These are phyloP conservation scores for Glossophaga mutica DNA, from an alignment of 2,797 vertebrate species.

Conservation along the genomic window DNA sequence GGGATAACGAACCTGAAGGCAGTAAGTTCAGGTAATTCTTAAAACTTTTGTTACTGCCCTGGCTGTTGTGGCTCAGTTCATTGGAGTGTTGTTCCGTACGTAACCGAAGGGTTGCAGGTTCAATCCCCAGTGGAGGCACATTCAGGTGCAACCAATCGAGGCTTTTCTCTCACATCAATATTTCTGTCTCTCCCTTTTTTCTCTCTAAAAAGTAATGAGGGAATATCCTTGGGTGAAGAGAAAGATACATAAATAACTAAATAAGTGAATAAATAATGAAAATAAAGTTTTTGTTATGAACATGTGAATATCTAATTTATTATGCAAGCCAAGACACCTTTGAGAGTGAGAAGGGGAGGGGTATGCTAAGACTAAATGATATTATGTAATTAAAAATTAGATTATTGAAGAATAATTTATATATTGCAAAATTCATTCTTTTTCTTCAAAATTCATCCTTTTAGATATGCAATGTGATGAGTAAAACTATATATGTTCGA, in stretches of 20 bases:
- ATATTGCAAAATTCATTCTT: neutral
- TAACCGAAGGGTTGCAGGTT: neutral
- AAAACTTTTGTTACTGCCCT: neutral
- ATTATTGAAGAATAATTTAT: neutral
- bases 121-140: accelerated
- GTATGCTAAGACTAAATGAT: neutral
- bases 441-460: neutral
- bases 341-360: neutral
- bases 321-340: neutral
- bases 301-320: neutral
- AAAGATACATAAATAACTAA: neutral
- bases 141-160: neutral
- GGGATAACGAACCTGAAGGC: neutral
- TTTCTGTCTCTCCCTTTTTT: neutral
- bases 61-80: neutral
- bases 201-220: neutral
- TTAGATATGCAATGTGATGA: neutral
- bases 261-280: neutral
- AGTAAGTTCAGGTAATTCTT: neutral
- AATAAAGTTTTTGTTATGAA: neutral
- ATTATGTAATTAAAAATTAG: neutral
- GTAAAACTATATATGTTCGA: neutral
- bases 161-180: neutral
- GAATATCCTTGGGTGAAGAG: neutral
- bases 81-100: neutral